Evolutionary conservation across 2,888 invertebrate species (phyloP).

Genomic region (Halocaridina rubra): DNA sequence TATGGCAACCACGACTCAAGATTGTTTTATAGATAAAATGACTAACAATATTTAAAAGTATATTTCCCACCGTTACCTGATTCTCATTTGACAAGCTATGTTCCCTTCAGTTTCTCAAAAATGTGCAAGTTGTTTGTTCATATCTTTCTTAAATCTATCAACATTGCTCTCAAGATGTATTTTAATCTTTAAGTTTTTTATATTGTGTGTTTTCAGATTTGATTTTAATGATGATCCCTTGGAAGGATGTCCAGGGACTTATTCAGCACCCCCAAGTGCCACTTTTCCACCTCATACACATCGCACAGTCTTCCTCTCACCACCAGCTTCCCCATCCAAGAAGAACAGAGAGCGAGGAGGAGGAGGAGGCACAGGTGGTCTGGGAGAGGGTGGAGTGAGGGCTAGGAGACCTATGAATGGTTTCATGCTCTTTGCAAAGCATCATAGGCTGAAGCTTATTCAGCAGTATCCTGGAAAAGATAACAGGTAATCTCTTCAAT

Average conservation of each 20-base stretch:
- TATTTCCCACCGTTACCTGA: too few species aligned
- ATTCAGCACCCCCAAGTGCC: slow-evolving; percentile 54
- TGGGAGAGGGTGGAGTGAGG: slow-evolving; percentile 64
- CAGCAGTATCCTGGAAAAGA: slow-evolving; percentile 71
- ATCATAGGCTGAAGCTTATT: slow-evolving; percentile 70
- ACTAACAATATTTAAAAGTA: too few species aligned
- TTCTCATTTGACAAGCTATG: too few species aligned
- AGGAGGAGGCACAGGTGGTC: slow-evolving; percentile 9
- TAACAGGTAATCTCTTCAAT: slow-evolving; percentile 72
- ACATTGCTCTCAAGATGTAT: too few species aligned
- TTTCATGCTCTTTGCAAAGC: slow-evolving; percentile 72
- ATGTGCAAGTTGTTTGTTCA: too few species aligned
- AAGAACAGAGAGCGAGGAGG: slow-evolving; percentile 59
- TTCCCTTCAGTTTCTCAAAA: too few species aligned
- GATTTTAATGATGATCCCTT: slow-evolving; percentile 60
- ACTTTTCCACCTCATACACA: slow-evolving; percentile 52
- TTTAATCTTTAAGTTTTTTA: too few species aligned
- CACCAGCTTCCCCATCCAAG: slow-evolving; percentile 66
- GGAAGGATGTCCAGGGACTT: slow-evolving; percentile 38
- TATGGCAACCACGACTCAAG: too few species aligned
- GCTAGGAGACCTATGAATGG: slow-evolving; percentile 73
- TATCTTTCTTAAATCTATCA: too few species aligned
- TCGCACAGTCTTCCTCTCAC: slow-evolving; percentile 65
- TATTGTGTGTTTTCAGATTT: slow-evolving; percentile 33
- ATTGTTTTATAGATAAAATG: too few species aligned